Conservation (phyloP, 1,140 invertebrate species). For the Octopus sinensis region DNA sequence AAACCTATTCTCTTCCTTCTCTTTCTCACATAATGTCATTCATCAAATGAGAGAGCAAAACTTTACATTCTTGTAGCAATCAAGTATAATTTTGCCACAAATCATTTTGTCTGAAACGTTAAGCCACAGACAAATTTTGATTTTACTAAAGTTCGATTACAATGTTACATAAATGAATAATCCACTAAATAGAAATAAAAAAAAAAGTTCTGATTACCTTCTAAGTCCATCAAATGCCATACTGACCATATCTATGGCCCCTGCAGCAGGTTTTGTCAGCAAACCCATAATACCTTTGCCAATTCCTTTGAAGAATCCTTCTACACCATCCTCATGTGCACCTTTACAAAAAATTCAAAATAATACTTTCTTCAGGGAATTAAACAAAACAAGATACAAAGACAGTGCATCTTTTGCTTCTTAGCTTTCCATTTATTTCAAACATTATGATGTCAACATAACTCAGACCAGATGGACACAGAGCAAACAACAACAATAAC, state of each 20-base stretch:
- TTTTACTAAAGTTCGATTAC: no score
- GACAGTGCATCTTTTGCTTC: background rate
- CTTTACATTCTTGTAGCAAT: no score
- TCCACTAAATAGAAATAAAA: no score
- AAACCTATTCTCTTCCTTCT: no score
- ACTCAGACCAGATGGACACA: background rate
- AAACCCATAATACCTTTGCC: constrained; percentile 65
- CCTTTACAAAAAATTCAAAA: constrained; percentile 52
- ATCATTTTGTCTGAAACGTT: no score
- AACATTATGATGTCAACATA: background rate
- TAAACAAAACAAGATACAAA: background rate
- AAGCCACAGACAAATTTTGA: no score
- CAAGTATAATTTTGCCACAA: no score
- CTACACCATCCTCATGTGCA: constrained; percentile 68
- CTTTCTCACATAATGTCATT: no score
- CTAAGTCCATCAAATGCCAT: constrained; percentile 69
- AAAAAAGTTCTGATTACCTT: constrained; percentile 56
- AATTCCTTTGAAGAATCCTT: constrained; percentile 69
- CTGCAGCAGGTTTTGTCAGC: constrained; percentile 65
- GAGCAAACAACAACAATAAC: background rate
- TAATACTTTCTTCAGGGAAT: background rate
- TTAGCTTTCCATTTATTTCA: background rate
- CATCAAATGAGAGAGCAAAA: no score
- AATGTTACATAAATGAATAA: no score
- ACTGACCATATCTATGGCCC: constrained; percentile 65